Base-by-base conservation (phyloP, 2,888 invertebrate genomes). In the Parelbella ahira region DNA sequence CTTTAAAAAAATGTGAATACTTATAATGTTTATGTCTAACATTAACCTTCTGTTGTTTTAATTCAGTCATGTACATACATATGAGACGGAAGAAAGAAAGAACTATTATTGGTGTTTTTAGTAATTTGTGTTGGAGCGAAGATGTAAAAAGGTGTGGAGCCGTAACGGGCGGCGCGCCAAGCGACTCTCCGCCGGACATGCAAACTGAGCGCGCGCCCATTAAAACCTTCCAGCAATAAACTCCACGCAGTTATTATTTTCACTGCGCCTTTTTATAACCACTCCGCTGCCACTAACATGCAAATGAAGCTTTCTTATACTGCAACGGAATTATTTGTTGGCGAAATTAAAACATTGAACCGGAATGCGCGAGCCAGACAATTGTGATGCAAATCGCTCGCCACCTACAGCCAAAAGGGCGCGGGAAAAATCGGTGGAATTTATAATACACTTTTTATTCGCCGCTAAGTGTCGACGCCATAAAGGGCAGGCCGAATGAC, bases 241-340 rank as follows among this genome's bases (percentile, higher is more conserved):
- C 49, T 50, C 38, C 45, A 50, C 28, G 44, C 49, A 47, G 48
- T 54, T 58, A 61, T 58, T 59, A 51, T 55, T 66, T 63, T 58
- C 56, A 52, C 53, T 47, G 51, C 50, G 56, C 56, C 53, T 65
- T 72, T 68, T 70, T 67, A 68, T 68, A 61, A 64, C 63, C 60
- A 54, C 57, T 56, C 53, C 53, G 51, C 60, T 57, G 49, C 68
- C 66, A 72, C 73, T 71, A 69, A 65, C 67, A 78, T 82, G 79
- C 79, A 79, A 82, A 82, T 78, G 53, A 48, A 47, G 47, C 63
- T 63, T 71, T 68, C 75, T 74, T 74, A 74, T 64, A 62, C 67
- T 64, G 71, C 77, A 74, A 73, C 78, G 74, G 78, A 75, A 73
- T 77, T 81, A 79, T 82, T 82, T 82, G 81, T 79, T 68, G 77